Base-by-base conservation (phyloP, 2,797 vertebrate species). In the Typhlichthys eigenmanni region DNA sequence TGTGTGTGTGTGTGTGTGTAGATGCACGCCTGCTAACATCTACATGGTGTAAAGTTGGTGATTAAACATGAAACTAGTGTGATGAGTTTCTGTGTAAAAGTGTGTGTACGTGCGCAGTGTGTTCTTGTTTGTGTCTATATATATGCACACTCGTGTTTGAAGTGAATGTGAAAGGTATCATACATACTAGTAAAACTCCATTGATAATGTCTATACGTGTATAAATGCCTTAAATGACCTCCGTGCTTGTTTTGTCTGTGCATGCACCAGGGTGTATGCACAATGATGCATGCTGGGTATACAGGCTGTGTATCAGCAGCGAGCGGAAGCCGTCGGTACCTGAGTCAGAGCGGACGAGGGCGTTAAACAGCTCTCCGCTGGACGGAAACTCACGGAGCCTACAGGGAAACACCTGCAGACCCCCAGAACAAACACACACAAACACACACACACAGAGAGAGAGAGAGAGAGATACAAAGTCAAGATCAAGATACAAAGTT, bases 401-500 rank as follows among this genome's bases (percentile, higher is more conserved):
- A 73, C 86, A 89, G 89, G 91, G 91, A 92, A 82, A 89, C 91
- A 91, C 89, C 89, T 92, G 89, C 87, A 80, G 84, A 81, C 83
- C 19, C 47, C 64, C 78, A 87, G 85, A 86, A 89, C 87, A 91
- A 91, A 88, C 84, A 87, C 85, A 86, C 69, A 60, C 79, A 69
- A 58, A 78, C 57, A 83, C 78, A 78, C n/a, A n/a, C n/a, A n/a
- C n/a, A n/a, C n/a, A 82, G 79, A 85, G 86, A 85, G 85, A 85
- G 78, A 83, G 74, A 76, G 80, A 78, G 77, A 67, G 68, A 77
- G 67, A 71, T 74, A 66, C 73, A 67, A 66, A 16, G 5, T 1
- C 14, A 34, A 55, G 14, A 68, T 10, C 54, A 13, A 10, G 19
- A 12, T 19, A 59, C 45, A 29, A 13, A 48, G 45, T 8, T 1